These are phyloP conservation scores for Oxyscelio sp. DNA, from an alignment of 2,888 invertebrate species.

Conservation along the genomic window DNA sequence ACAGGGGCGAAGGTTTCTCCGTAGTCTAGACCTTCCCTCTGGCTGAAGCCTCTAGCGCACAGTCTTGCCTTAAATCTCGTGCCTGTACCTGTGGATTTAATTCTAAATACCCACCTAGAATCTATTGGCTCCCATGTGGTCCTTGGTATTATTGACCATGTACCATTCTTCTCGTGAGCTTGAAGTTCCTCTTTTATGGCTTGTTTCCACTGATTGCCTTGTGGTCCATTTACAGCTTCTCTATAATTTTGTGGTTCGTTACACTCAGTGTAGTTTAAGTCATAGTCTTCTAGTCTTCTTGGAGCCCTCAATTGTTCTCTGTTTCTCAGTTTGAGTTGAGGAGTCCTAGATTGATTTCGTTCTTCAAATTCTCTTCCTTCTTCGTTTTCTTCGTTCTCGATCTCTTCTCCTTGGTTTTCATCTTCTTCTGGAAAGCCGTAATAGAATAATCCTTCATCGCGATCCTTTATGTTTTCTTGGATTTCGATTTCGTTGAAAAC, in stretches of 20 bases:
- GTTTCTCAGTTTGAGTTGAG: too few species aligned
- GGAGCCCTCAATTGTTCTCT: too few species aligned
- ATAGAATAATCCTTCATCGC: too few species aligned
- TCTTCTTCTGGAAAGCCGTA: too few species aligned
- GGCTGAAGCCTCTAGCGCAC: conserved; percentile 62
- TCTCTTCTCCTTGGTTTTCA: too few species aligned
- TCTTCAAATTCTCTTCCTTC: too few species aligned
- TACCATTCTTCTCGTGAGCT: conserved; percentile 55
- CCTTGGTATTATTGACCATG: conserved; percentile 60
- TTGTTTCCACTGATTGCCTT: conserved; percentile 41
- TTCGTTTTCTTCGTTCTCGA: not conserved
- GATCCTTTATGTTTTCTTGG: too few species aligned
- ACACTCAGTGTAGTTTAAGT: too few species aligned
- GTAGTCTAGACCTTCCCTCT: conserved; percentile 60
- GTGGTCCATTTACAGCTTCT: conserved; percentile 47
- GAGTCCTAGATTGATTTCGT: too few species aligned
- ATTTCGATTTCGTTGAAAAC: conserved; percentile 29
- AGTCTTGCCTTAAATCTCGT: conserved; percentile 66
- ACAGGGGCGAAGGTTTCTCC: conserved; percentile 65
- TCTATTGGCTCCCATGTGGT: conserved; percentile 44
- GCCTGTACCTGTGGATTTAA: conserved; percentile 29
- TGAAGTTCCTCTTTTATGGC: conserved; percentile 64
- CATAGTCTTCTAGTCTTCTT: too few species aligned
- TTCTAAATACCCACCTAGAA: conserved; percentile 75
- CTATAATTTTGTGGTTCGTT: conserved; percentile 42